Conservation (phyloP, 2,888 invertebrate species). For the Pilophorus perplexus region DNA sequence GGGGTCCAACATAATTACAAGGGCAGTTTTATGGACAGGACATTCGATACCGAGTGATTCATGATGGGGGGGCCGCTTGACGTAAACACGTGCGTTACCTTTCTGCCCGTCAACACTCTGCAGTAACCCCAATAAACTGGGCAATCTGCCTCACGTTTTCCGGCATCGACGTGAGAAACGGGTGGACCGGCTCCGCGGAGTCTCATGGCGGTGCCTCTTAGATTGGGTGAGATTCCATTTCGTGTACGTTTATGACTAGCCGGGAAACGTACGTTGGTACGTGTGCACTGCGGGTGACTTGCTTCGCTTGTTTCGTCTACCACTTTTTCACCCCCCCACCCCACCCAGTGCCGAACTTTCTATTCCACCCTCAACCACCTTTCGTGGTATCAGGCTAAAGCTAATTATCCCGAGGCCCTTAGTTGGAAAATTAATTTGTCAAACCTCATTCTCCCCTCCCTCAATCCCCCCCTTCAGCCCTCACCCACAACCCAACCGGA, state of each 20-base stretch:
- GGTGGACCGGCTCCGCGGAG: too few relatives aligned
- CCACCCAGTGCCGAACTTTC: too few relatives aligned
- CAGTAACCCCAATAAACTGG: conserved; percentile 6
- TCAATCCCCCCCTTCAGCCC: not conserved
- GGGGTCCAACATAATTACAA: too few relatives aligned
- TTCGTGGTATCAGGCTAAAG: conserved; percentile 24
- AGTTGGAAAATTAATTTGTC: conserved; percentile 32
- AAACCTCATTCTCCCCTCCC: conserved; percentile 18
- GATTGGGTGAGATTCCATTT: too few relatives aligned
- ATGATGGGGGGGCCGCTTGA: not conserved
- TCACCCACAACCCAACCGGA: not conserved
- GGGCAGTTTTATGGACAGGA: too few relatives aligned
- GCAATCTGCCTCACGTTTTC: conserved; percentile 1
- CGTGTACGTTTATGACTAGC: too few relatives aligned
- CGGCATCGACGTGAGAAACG: too few relatives aligned
- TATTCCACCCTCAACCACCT: too few relatives aligned
- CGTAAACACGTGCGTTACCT: conserved; percentile 20
- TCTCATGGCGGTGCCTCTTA: too few relatives aligned
- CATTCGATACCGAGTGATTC: conserved; percentile 21
- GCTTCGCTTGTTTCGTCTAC: not conserved
- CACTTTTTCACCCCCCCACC: not conserved
- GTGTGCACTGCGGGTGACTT: not conserved
- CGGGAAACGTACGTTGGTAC: not conserved
- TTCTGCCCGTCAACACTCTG: too few relatives aligned
- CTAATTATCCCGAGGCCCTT: conserved; percentile 27